These are phyloP conservation scores for Rapana venosa DNA, from an alignment of 2,888 invertebrate genomes.

Conservation along the genomic window DNA sequence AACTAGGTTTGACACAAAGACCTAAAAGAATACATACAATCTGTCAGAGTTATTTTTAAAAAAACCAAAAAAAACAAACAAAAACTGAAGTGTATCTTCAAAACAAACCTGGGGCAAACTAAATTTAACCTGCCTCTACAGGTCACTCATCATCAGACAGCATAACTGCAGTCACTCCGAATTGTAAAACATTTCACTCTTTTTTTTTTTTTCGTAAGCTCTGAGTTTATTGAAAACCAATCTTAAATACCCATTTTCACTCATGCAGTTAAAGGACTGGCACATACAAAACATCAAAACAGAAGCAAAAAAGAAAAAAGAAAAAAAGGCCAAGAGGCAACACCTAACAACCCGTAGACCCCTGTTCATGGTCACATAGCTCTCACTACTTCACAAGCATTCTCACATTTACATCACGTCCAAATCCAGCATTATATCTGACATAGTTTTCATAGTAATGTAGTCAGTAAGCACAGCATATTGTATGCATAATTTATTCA, in stretches of 20 bases:
- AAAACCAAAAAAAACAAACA: too few relatives aligned
- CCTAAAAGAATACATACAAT: too few relatives aligned
- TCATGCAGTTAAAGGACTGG: conserved; percentile 11
- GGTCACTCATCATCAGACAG: too few relatives aligned
- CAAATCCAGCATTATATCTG: background rate
- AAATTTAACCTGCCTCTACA: too few relatives aligned
- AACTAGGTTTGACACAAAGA: too few relatives aligned
- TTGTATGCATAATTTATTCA: background rate
- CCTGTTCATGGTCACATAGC: background rate
- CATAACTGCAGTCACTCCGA: too few relatives aligned
- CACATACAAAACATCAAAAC: background rate
- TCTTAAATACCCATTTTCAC: background rate
- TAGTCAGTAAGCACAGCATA: background rate
- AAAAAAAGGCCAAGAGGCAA: background rate
- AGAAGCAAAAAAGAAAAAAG: background rate
- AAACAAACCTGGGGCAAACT: too few relatives aligned
- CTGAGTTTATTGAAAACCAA: conserved; percentile 25
- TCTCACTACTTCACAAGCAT: background rate
- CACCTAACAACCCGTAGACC: conserved; percentile 14
- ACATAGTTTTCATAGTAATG: too few relatives aligned
- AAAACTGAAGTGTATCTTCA: too few relatives aligned
- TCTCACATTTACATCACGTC: background rate
- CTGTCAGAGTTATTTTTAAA: too few relatives aligned
- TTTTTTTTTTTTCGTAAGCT: background rate
- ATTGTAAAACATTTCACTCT: too few relatives aligned